These are phyloP conservation scores for Arvicanthis niloticus DNA, from an alignment of 2,113 vertebrate species.

Conservation along the genomic window DNA sequence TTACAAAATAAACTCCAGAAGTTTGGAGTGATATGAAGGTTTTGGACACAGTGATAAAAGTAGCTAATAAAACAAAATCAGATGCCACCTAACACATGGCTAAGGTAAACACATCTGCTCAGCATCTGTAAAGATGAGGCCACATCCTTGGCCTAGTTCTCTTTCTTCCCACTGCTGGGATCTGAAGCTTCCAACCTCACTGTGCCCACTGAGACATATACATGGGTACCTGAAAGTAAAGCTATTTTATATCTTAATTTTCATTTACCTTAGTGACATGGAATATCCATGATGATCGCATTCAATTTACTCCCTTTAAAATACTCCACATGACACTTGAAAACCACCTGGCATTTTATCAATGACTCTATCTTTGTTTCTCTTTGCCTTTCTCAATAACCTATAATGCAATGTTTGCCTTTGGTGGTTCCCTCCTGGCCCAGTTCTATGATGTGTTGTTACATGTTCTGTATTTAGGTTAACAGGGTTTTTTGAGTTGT, in stretches of 20 bases:
- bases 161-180: neutral
- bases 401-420: neutral
- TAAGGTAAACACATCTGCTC: neutral
- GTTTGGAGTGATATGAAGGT: neutral
- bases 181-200: neutral
- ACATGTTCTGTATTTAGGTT: slow-evolving; percentile 56
- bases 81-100: neutral
- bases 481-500: slow-evolving; percentile 57
- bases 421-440: neutral
- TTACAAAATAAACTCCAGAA: slow-evolving; percentile 46
- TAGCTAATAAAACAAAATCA: neutral
- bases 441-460: neutral
- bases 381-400: slow-evolving; percentile 40
- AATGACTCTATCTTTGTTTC: neutral
- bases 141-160: neutral
- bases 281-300: neutral
- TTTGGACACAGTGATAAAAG: neutral
- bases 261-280: neutral
- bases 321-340: neutral
- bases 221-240: slow-evolving; percentile 13
- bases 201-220: neutral
- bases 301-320: slow-evolving; percentile 33
- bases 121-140: neutral
- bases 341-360: neutral
- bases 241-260: slow-evolving; percentile 28